phyloP scores from a whole-genome alignment of 2,797 vertebrate genomes.

The Varecia variegata region DNA sequence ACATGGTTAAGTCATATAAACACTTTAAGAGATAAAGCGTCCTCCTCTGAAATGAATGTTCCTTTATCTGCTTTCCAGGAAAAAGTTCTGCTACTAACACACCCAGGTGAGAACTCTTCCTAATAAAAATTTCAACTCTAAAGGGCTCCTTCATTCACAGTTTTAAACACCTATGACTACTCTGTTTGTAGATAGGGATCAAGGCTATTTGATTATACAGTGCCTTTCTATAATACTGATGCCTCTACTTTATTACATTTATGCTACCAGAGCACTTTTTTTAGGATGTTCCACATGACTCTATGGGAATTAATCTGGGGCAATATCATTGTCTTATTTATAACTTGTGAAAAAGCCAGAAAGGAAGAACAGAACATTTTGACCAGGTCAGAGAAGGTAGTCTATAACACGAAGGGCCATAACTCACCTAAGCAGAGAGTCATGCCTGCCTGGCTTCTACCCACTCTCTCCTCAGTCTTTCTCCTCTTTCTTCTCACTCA shows the following conservation, averaged over 20 bases:
- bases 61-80: slow-evolving; percentile 4
- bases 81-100: neutral
- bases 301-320: neutral
- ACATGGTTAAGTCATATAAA: neutral
- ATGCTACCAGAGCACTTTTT: neutral
- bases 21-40: neutral
- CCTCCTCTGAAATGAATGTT: neutral
- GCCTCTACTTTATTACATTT: neutral
- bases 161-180: neutral
- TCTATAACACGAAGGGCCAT: neutral
- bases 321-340: neutral
- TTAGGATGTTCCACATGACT: neutral
- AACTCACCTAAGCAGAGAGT: neutral
- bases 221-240: neutral
- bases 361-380: neutral
- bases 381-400: neutral
- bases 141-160: neutral
- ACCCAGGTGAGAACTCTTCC: neutral
- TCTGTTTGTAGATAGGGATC: neutral
- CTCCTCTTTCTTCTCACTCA: neutral
- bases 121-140: neutral
- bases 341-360: neutral
- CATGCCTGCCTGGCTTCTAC: neutral
- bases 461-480: neutral
- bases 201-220: neutral